Percentiles rank a stretch among this genome's conserved stretches.
phyloP scores from a whole-genome alignment of 2,888 invertebrate species.

The Diadromus collaris region DNA sequence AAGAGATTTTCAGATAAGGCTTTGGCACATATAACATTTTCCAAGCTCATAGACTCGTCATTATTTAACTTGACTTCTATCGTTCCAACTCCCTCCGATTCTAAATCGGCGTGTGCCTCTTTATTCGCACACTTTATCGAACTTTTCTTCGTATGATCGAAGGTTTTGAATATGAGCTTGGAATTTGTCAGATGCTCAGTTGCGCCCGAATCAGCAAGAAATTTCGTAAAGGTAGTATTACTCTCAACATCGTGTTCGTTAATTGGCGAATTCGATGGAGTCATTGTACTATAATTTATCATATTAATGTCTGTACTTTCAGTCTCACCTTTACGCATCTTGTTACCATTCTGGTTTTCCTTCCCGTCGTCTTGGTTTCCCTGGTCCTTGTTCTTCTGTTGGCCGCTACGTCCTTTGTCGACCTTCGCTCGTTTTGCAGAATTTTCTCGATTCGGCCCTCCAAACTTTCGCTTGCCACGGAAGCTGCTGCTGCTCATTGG shows the following conservation, averaged over 20 bases:
- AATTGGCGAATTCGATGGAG: slow-evolving; percentile 32
- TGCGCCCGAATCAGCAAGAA: slow-evolving; percentile 63
- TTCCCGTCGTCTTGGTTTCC: slow-evolving; percentile 38
- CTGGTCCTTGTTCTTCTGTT: slow-evolving; percentile 45
- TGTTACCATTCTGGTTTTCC: slow-evolving; percentile 46
- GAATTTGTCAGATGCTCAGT: slow-evolving; percentile 63
- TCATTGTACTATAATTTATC: slow-evolving; percentile 44
- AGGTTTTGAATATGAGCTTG: slow-evolving; percentile 59
- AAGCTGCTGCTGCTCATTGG: slow-evolving; percentile 15
- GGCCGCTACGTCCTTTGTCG: slow-evolving; percentile 42
- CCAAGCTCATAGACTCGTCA: slow-evolving; percentile 47
- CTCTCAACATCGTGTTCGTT: slow-evolving; percentile 32
- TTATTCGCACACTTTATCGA: slow-evolving; percentile 64
- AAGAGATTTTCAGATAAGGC: slow-evolving; percentile 60
- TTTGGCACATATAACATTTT: slow-evolving; percentile 60
- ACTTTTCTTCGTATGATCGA: slow-evolving; percentile 51
- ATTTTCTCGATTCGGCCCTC: slow-evolving; percentile 30
- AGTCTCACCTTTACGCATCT: slow-evolving; percentile 35
- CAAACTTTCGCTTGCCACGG: slow-evolving; percentile 42
- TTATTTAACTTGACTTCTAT: slow-evolving; percentile 54
- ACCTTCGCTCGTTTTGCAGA: slow-evolving; percentile 45
- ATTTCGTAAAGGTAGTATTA: slow-evolving; percentile 46
- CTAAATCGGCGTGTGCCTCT: slow-evolving; percentile 59
- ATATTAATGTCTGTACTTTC: slow-evolving; percentile 40
- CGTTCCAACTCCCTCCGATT: slow-evolving; percentile 61